These are phyloP conservation scores for Pterophyllum scalare DNA, from an alignment of 2,113 vertebrate species.

Conservation along the genomic window DNA sequence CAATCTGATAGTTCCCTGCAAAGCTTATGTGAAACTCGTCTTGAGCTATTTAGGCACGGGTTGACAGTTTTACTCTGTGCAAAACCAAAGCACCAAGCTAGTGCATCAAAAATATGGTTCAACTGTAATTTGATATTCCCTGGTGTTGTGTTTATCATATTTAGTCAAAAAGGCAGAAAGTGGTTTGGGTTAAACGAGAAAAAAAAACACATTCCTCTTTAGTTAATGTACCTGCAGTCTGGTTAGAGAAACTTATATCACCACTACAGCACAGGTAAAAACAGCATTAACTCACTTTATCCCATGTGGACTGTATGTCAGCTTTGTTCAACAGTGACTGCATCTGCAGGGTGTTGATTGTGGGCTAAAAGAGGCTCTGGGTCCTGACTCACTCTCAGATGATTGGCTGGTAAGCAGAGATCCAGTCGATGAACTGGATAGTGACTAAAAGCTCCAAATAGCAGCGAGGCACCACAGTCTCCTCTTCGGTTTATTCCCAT, in stretches of 20 bases:
- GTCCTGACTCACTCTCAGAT: slow-evolving; percentile 36
- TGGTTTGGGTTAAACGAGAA: background rate
- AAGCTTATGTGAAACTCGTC: slow-evolving; percentile 6
- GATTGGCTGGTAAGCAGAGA: slow-evolving; percentile 61
- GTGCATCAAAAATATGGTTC: background rate
- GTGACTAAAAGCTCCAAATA: slow-evolving; percentile 75
- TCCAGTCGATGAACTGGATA: slow-evolving; percentile 76
- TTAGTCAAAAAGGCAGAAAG: slow-evolving; percentile 13
- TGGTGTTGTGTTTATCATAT: slow-evolving; percentile 22
- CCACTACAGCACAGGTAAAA: slow-evolving; percentile 11
- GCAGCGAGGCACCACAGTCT: slow-evolving; percentile 62
- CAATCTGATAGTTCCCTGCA: slow-evolving; percentile 13
- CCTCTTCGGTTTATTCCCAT: slow-evolving; percentile 12
- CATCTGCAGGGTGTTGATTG: slow-evolving; percentile 83
- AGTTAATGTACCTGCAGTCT: background rate
- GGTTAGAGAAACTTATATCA: slow-evolving; percentile 2
- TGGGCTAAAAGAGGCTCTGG: slow-evolving; percentile 72
- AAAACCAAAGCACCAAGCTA: background rate
- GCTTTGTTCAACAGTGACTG: slow-evolving; percentile 54
- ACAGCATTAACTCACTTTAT: slow-evolving; percentile 17
- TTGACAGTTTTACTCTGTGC: background rate
- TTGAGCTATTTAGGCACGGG: slow-evolving; percentile 7
- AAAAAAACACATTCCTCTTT: background rate
- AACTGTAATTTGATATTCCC: background rate
- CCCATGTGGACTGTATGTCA: slow-evolving; percentile 47